Conservation (phyloP, 2,113 vertebrate genomes). For the Ceyx margarethae region DNA sequence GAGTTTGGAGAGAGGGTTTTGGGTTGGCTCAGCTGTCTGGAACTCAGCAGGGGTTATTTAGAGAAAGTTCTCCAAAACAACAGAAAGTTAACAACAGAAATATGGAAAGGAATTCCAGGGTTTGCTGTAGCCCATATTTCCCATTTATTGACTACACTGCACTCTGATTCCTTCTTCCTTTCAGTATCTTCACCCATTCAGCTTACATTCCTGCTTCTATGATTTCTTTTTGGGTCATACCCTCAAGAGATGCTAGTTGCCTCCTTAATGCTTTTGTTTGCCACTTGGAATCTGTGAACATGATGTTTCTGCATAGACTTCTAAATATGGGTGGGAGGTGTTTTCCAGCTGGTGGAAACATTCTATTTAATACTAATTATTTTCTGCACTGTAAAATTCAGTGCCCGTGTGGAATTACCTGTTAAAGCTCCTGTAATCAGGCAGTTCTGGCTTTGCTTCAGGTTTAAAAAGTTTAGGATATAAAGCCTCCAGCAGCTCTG, state of each 20-base stretch:
- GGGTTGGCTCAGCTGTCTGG: not conserved
- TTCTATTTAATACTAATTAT: not conserved
- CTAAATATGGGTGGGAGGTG: not conserved
- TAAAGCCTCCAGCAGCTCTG: conserved; percentile 81
- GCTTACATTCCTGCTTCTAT: not conserved
- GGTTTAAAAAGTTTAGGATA: conserved; percentile 79
- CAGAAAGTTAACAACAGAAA: not conserved
- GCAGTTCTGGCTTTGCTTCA: conserved; percentile 77
- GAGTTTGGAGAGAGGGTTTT: not conserved
- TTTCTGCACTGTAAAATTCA: not conserved
- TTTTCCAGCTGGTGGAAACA: not conserved
- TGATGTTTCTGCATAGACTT: not conserved
- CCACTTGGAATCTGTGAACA: not conserved
- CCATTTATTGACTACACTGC: not conserved
- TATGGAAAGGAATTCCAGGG: not conserved
- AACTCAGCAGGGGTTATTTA: not conserved
- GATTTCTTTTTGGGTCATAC: not conserved
- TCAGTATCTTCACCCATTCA: not conserved
- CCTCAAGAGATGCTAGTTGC: not conserved
- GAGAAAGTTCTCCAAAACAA: not conserved
- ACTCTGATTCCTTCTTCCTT: not conserved
- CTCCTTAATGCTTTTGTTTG: not conserved
- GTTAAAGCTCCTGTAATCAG: conserved; percentile 94
- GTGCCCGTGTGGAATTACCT: conserved; percentile 76
- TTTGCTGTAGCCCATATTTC: not conserved